Percentiles rank a stretch among this genome's conserved stretches.
phyloP scores from a whole-genome alignment of 2,797 vertebrate genomes.

The Arremon brunneinucha region DNA sequence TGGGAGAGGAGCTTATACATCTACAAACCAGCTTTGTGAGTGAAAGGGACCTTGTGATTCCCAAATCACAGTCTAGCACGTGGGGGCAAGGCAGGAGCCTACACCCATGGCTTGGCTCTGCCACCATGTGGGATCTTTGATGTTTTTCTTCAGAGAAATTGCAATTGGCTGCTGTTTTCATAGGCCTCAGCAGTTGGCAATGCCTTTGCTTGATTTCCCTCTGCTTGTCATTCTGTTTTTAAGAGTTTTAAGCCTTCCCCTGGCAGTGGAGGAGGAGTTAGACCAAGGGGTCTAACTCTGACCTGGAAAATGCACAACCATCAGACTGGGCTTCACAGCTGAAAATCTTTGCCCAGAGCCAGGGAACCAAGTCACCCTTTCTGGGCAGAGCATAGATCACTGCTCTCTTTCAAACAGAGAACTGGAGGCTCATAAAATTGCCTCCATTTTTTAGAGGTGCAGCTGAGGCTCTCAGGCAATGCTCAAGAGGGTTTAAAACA shows the following conservation, averaged over 20 bases:
- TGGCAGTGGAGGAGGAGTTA: background rate
- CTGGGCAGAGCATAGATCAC: background rate
- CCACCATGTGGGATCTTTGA: background rate
- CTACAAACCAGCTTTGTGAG: background rate
- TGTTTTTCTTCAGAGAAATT: background rate
- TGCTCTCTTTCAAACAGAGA: background rate
- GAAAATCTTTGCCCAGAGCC: background rate
- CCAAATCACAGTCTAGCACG: rapidly evolving
- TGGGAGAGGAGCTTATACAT: background rate
- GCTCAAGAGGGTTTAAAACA: background rate
- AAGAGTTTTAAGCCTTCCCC: background rate
- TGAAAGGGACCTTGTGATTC: background rate
- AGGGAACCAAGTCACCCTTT: background rate
- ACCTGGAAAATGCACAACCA: background rate
- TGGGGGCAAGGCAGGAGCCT: background rate
- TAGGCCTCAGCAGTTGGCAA: background rate
- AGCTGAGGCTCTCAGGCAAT: background rate
- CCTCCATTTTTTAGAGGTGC: background rate
- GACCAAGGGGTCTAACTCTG: background rate
- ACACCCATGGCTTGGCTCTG: background rate
- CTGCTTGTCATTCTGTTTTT: background rate
- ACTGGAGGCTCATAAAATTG: background rate
- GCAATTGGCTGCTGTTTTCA: background rate
- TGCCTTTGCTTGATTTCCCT: background rate
- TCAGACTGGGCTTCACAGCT: background rate